Evolutionary conservation across 2,888 invertebrate species (phyloP), one percentile per base, ranked within the genome.

Genomic region (Leptogaster cylindrica): DNA sequence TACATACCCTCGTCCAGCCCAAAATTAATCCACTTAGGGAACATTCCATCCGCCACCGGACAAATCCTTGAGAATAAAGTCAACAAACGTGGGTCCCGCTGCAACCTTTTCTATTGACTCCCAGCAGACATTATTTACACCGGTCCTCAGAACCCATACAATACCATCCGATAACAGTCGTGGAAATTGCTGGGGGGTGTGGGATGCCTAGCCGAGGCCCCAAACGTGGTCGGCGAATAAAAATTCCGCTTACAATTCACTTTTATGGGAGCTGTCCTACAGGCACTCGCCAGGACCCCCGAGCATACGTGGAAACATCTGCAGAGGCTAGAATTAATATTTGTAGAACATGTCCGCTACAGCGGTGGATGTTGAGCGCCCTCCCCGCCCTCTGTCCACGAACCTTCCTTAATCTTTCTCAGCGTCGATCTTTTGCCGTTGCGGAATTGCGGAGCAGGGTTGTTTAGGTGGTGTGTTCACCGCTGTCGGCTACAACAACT

Each of bases 231-330:
- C 6, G 23, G 23, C 12, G 5, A 36, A 55, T 55, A 55, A 55
- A 55, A 55, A 55, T 55, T 55, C 36, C 39, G 36, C 55, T 55
- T 55, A 55, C 55, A 55, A 55, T 55, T 55, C 55, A 55, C 39
- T 36, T 55, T 55, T 55, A 55, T 55, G 33, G 55, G 39, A 2
- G 20, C 36, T 55, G 39, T 23, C 20, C 23, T 33, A 14, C n/a
- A 31, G 33, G 31, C 52, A 20, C 31, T 10, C 27, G 18, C 28
- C 52, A 52, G 31, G 31, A 6, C 16, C 33, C 7, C 16, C 2
- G 55, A 18, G 8, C 55, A 36, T 23, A 55, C 55, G 55, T 55
- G 36, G 55, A 55, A 55, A 55, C 36, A 36, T 55, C 36, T 55
- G 55, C 55, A 55, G 55, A 36, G 55, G 39, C 10, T 36, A 55